Percentiles rank a stretch among this genome's conserved stretches.
Evolutionary conservation across 2,888 invertebrate genomes (phyloP).

Genomic region (Notocelia uddmanniana): DNA sequence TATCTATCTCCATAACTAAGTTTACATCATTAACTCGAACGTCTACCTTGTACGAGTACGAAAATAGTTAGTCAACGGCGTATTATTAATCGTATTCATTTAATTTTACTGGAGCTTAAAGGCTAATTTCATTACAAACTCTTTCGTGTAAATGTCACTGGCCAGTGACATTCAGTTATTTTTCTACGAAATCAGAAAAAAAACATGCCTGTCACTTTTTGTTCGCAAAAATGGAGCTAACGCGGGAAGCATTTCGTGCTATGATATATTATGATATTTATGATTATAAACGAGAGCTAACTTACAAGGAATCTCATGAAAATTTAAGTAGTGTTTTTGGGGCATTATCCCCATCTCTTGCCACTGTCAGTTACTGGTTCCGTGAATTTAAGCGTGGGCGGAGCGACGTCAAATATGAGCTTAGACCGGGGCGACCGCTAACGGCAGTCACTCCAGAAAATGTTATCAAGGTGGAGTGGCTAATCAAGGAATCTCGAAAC

Average conservation of each 20-base stretch:
- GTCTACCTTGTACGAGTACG: no score
- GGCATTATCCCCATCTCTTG: constrained; percentile 7
- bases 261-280: not conserved
- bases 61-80: no score
- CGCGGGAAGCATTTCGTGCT: not conserved
- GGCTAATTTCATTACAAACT: not conserved
- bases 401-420: constrained; percentile 1
- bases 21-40: no score
- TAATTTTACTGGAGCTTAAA: no score
- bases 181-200: not conserved
- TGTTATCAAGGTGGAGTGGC: constrained; percentile 1
- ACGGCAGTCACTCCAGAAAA: constrained; percentile 8
- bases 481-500: constrained; percentile 11
- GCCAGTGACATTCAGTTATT: constrained; percentile 1
- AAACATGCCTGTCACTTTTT: constrained; percentile 1
- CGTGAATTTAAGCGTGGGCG: constrained; percentile 12
- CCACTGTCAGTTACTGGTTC: constrained; percentile 14
- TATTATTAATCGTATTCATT: no score
- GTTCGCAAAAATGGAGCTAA: not conserved
- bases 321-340: constrained; percentile 11
- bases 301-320: constrained; percentile 8
- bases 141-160: not conserved
- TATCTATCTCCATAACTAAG: no score
- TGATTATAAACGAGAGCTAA: not conserved
- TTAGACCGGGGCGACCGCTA: not conserved